Evolutionary conservation across 2,888 invertebrate species (phyloP).

Genomic region (Melinaea marsaeus): DNA sequence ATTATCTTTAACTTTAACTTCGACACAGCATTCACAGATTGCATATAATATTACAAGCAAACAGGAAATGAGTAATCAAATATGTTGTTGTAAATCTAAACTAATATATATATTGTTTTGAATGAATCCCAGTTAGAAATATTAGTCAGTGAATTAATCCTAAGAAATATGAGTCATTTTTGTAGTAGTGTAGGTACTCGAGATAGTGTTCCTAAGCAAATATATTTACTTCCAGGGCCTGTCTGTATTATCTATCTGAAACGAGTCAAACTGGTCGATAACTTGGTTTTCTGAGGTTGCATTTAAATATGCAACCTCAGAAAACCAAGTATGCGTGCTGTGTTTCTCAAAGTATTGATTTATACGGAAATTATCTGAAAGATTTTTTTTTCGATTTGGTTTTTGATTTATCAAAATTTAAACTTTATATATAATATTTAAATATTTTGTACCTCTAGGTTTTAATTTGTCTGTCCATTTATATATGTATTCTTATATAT

Average conservation of each 20-base stretch:
- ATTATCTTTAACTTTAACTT: too few species aligned
- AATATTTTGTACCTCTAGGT: too few species aligned
- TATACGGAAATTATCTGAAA: too few species aligned
- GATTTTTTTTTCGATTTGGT: too few species aligned
- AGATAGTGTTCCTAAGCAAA: slow-evolving; percentile 25
- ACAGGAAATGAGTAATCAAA: slow-evolving; percentile 4
- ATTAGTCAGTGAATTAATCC: slow-evolving; percentile 21
- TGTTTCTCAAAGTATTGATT: too few species aligned
- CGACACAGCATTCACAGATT: not conserved
- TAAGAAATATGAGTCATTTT: slow-evolving; percentile 16
- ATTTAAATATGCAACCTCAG: not conserved
- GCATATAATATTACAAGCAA: not conserved
- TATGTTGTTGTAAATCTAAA: not conserved
- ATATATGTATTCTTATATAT: too few species aligned
- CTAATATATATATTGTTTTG: slow-evolving; percentile 9
- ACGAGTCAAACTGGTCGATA: slow-evolving; percentile 7
- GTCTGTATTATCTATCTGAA: slow-evolving; percentile 3
- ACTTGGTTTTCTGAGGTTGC: slow-evolving; percentile 4
- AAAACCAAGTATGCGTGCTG: too few species aligned
- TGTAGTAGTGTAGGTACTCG: slow-evolving; percentile 11
- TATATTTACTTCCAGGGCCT: slow-evolving; percentile 17
- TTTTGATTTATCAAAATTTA: too few species aligned
- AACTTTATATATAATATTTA: too few species aligned
- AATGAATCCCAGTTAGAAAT: slow-evolving; percentile 16
- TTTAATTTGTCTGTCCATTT: too few species aligned